Conservation (phyloP, 30 jellyfish, hydroid and myxozoan species). For the Sanderia malayensis region DNA sequence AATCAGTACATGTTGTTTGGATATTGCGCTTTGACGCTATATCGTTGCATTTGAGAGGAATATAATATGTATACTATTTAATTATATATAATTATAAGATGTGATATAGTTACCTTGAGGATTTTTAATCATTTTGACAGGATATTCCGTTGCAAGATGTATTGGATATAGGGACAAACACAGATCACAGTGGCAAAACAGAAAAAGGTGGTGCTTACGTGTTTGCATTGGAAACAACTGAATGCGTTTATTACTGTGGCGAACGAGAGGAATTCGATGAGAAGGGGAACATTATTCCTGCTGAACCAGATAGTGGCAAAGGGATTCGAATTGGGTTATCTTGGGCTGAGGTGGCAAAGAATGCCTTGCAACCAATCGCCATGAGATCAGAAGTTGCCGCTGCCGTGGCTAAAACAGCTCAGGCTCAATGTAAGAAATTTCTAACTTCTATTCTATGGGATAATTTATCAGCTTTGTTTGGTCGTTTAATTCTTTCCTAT, state of each 20-base stretch:
- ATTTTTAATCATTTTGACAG: too few species aligned
- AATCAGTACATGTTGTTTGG: too few species aligned
- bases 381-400: slow-evolving; percentile 60
- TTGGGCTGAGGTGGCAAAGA: slow-evolving; percentile 91
- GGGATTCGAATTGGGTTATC: slow-evolving; percentile 94
- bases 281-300: slow-evolving; percentile 84
- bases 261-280: slow-evolving; percentile 90
- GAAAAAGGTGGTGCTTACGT: slow-evolving; percentile 93
- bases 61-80: too few species aligned
- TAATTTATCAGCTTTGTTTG: not conserved
- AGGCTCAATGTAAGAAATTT: not conserved
- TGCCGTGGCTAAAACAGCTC: slow-evolving; percentile 28
- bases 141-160: slow-evolving; percentile 91
- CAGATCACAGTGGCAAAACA: slow-evolving; percentile 89
- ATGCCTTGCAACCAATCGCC: slow-evolving; percentile 91
- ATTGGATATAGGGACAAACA: slow-evolving; percentile 79
- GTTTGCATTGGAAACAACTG: slow-evolving; percentile 77
- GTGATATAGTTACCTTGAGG: too few species aligned
- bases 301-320: slow-evolving; percentile 88
- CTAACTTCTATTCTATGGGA: not conserved
- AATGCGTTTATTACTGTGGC: slow-evolving; percentile 79
- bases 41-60: too few species aligned
- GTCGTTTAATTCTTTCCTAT: too few species aligned
- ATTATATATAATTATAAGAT: too few species aligned
- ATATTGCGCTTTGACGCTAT: too few species aligned